Evolutionary conservation across 2,888 invertebrate species (phyloP).

Genomic region (Drosophila macrospina): DNA sequence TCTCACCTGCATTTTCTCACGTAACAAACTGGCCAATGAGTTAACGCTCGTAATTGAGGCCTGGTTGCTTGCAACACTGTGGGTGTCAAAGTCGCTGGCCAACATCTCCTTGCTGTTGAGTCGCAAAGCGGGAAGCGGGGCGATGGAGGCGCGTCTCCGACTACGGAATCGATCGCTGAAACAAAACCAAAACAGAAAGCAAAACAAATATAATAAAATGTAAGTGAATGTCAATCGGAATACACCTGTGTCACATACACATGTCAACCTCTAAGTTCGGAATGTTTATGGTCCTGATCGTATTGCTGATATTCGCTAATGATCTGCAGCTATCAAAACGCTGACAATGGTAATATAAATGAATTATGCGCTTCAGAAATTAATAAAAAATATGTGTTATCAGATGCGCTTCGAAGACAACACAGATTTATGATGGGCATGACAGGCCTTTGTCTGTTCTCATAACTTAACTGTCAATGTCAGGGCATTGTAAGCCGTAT

Average conservation of each 20-base stretch:
- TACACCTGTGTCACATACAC: constrained; percentile 4
- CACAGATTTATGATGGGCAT: constrained; percentile 14
- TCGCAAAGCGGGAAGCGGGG: constrained; percentile 87
- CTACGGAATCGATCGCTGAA: constrained; percentile 88
- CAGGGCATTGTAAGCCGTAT: no score
- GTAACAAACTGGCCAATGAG: constrained; percentile 92
- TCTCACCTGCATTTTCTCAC: constrained; percentile 92
- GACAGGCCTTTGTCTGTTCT: constrained; percentile 26
- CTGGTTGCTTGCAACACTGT: constrained; percentile 85
- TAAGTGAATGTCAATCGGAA: constrained; percentile 3
- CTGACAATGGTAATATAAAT: constrained; percentile 16
- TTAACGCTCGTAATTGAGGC: constrained; percentile 94
- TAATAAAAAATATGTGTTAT: constrained; percentile 25
- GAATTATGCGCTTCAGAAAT: constrained; percentile 11
- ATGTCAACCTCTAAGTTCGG: not conserved
- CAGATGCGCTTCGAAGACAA: constrained; percentile 17
- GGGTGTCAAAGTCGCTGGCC: constrained; percentile 86
- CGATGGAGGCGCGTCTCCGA: constrained; percentile 88
- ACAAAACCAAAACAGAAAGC: not conserved
- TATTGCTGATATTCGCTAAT: not conserved
- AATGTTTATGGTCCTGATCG: constrained; percentile 20
- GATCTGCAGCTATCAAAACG: constrained; percentile 24
- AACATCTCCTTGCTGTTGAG: constrained; percentile 87
- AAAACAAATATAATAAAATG: not conserved
- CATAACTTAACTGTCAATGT: constrained; percentile 6